A percentile compares a stretch with the other conserved stretches of the same genome.
phyloP scores from a whole-genome alignment of 2,888 invertebrate species.

The Embidobia sp. region DNA sequence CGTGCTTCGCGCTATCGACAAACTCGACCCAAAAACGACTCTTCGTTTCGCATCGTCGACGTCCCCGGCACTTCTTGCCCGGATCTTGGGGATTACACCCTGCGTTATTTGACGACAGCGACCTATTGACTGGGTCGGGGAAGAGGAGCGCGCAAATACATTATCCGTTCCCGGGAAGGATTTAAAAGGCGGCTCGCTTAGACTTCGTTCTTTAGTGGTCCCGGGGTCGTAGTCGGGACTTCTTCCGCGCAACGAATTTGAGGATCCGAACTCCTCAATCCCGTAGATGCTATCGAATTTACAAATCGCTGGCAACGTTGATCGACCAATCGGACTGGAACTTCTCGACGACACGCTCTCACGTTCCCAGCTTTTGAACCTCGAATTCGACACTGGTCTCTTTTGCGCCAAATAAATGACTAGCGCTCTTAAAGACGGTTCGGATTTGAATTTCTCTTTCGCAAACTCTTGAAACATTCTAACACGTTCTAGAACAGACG shows the following conservation, averaged over 20 bases:
- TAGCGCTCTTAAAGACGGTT: conserved; percentile 84
- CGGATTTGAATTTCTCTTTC: conserved; percentile 81
- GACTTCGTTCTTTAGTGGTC: conserved; percentile 83
- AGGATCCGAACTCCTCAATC: conserved; percentile 78
- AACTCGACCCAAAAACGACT: conserved; percentile 70
- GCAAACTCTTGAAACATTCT: conserved; percentile 85
- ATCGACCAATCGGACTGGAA: conserved; percentile 84
- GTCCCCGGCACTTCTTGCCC: conserved; percentile 87
- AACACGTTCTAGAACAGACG: conserved; percentile 87
- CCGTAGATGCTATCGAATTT: conserved; percentile 78
- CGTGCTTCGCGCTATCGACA: conserved; percentile 80
- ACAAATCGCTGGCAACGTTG: conserved; percentile 74
- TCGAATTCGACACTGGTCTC: conserved; percentile 88
- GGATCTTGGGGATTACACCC: conserved; percentile 80
- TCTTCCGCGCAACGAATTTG: conserved; percentile 73
- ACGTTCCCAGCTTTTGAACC: conserved; percentile 87
- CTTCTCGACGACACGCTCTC: conserved; percentile 82
- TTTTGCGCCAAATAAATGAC: conserved; percentile 87
- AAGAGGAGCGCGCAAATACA: conserved; percentile 82
- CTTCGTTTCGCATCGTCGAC: conserved; percentile 80
- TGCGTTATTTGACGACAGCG: conserved; percentile 62
- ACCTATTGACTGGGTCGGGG: conserved; percentile 10
- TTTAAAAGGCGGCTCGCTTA: conserved; percentile 86
- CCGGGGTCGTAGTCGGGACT: conserved; percentile 79
- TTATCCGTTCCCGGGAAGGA: conserved; percentile 74